phyloP scores from a whole-genome alignment of 1,140 invertebrate genomes.

The Drosophila tsacasi region DNA sequence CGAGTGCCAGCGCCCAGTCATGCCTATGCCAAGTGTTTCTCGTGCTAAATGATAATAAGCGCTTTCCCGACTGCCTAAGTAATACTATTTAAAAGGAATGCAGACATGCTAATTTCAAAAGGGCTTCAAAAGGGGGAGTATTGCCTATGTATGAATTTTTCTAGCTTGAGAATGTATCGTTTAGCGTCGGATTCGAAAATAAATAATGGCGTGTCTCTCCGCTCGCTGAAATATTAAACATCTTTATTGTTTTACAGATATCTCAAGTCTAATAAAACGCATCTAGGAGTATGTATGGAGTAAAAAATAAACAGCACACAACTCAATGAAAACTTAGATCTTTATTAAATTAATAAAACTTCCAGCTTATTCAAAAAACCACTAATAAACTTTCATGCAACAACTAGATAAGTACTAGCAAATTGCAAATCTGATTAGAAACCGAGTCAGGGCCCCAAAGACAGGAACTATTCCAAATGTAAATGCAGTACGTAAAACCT shows the following conservation, averaged over 20 bases:
- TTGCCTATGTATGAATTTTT: neutral
- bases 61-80: conserved; percentile 4
- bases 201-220: neutral
- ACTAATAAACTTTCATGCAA: neutral
- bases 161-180: neutral
- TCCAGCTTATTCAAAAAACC: too few relatives aligned
- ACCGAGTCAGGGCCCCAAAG: neutral
- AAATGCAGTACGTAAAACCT: too few relatives aligned
- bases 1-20: conserved; percentile 6
- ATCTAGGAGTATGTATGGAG: neutral
- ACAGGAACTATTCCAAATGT: too few relatives aligned
- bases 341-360: neutral
- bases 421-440: neutral
- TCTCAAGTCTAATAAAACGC: neutral
- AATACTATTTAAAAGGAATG: conserved; percentile 2
- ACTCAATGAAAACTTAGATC: neutral
- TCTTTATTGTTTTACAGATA: neutral
- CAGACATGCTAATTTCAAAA: neutral
- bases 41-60: conserved; percentile 11
- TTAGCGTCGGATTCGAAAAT: neutral
- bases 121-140: too few relatives aligned
- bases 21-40: neutral
- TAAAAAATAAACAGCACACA: neutral
- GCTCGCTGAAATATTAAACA: neutral
- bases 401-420: neutral